phyloP scores from a whole-genome alignment of 2,113 vertebrate genomes.

The Proteles cristata region DNA sequence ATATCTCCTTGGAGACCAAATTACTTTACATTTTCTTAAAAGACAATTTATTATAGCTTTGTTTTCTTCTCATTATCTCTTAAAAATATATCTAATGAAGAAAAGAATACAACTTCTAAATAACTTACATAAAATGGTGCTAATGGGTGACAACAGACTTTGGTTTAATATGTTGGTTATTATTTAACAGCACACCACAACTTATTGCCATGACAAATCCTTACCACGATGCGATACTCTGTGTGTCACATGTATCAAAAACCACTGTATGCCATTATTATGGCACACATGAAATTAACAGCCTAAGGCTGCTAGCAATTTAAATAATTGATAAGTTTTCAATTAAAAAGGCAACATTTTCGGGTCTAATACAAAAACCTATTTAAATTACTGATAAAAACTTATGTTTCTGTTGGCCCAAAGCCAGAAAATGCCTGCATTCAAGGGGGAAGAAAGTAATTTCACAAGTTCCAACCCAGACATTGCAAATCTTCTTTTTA shows the following conservation, averaged over 20 bases:
- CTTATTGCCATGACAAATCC: slow-evolving; percentile 55
- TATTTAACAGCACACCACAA: slow-evolving; percentile 63
- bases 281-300: slow-evolving; percentile 74
- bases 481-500: background rate
- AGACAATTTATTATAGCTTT: slow-evolving; percentile 83
- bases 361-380: slow-evolving; percentile 74
- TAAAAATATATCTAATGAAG: slow-evolving; percentile 80
- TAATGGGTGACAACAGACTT: slow-evolving; percentile 67
- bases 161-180: slow-evolving; percentile 63
- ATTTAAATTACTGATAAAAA: slow-evolving; percentile 78
- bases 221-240: background rate
- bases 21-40: slow-evolving; percentile 83
- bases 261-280: slow-evolving; percentile 56
- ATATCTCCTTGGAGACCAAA: slow-evolving; percentile 82
- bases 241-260: slow-evolving; percentile 66
- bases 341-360: slow-evolving; percentile 82
- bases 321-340: slow-evolving; percentile 84
- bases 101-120: slow-evolving; percentile 78
- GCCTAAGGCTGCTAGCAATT: slow-evolving; percentile 66
- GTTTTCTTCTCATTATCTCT: slow-evolving; percentile 82
- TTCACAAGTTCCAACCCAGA: slow-evolving; percentile 37
- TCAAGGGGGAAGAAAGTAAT: background rate
- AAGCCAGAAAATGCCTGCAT: slow-evolving; percentile 67
- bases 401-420: slow-evolving; percentile 55
- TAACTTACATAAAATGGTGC: slow-evolving; percentile 74